Percentiles rank a stretch among this genome's conserved stretches.
Evolutionary conservation across 2,797 vertebrate genomes (phyloP).

Genomic region (Chromobotia macracanthus): DNA sequence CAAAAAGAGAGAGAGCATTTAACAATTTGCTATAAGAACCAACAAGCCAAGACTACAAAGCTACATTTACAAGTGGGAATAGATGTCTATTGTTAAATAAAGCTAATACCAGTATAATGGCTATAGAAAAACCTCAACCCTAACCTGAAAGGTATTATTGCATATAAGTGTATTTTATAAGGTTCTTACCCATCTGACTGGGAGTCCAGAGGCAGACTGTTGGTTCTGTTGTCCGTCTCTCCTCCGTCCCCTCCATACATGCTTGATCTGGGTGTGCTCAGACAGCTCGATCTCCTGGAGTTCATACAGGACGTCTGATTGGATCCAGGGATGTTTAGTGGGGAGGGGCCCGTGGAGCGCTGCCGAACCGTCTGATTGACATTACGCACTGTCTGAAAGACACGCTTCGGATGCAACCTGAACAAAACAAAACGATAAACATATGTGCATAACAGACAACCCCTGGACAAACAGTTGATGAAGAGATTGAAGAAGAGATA

Average conservation of each 20-base stretch:
- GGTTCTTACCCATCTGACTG: constrained; percentile 80
- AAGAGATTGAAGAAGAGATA: neutral
- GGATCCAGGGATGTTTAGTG: constrained; percentile 98
- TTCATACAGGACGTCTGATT: constrained; percentile 92
- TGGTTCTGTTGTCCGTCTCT: constrained; percentile 89
- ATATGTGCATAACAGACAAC: neutral
- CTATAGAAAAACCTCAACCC: too few species aligned
- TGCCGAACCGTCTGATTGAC: constrained; percentile 93
- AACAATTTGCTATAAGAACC: too few species aligned
- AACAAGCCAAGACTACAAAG: too few species aligned
- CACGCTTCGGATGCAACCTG: constrained; percentile 90
- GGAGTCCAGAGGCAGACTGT: constrained; percentile 84
- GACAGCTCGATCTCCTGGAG: constrained; percentile 89
- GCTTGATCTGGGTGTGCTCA: constrained; percentile 90
- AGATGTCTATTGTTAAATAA: too few species aligned
- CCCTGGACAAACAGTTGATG: neutral
- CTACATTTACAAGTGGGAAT: too few species aligned
- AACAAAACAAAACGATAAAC: neutral
- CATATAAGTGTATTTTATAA: neutral
- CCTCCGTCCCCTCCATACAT: constrained; percentile 86
- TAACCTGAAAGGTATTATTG: too few species aligned
- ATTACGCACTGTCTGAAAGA: constrained; percentile 94
- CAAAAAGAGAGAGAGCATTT: too few species aligned
- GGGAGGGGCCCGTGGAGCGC: constrained; percentile 86
- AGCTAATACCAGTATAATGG: too few species aligned